phyloP scores from a whole-genome alignment of 2,797 vertebrate species.

The Prunella strophiata region DNA sequence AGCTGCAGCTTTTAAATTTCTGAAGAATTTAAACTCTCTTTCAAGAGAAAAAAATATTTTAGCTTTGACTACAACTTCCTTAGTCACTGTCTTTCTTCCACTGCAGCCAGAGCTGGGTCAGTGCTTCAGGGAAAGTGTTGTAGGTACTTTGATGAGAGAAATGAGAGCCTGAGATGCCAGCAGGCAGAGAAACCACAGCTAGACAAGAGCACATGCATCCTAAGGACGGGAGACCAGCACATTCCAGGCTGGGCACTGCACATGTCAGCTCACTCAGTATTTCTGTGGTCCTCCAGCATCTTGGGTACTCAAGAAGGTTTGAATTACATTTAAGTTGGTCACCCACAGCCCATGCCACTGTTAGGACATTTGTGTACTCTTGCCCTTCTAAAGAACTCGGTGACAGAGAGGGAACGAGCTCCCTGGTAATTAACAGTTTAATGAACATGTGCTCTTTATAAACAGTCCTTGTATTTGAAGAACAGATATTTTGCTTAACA shows the following conservation, averaged over 20 bases:
- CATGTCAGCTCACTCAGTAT: fast-evolving
- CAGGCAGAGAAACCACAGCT: neutral
- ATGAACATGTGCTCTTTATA: neutral
- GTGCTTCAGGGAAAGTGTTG: neutral
- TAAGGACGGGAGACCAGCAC: neutral
- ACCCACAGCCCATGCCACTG: neutral
- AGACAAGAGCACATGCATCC: neutral
- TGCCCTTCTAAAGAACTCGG: neutral
- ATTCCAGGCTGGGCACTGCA: neutral
- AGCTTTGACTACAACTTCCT: neutral
- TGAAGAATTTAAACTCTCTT: neutral
- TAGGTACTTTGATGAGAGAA: neutral
- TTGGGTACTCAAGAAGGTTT: neutral
- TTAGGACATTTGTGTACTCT: neutral
- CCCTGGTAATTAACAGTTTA: neutral
- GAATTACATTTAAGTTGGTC: neutral
- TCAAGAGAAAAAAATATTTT: neutral
- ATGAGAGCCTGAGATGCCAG: neutral
- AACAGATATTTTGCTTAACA: neutral
- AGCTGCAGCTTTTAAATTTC: neutral
- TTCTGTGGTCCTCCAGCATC: neutral
- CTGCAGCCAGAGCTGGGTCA: neutral
- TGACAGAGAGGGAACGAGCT: neutral
- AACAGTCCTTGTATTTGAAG: neutral
- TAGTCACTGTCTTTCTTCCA: neutral